Percentiles rank a stretch among this genome's conserved stretches.
These are phyloP conservation scores for Acropternis orthonyx DNA, from an alignment of 2,797 vertebrate species.

Conservation along the genomic window DNA sequence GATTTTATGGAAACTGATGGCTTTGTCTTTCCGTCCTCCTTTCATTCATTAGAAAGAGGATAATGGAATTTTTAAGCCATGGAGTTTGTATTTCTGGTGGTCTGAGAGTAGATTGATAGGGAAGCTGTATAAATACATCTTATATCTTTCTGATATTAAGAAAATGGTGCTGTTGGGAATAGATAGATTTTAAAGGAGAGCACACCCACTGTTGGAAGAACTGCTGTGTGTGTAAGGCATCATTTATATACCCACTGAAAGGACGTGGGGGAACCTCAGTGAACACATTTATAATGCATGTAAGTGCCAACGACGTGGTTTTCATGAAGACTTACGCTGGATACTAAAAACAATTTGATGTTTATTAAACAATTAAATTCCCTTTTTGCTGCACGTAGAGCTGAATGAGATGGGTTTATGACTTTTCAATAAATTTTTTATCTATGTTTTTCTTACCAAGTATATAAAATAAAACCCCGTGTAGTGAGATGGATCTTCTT, in stretches of 20 bases:
- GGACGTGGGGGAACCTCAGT: background rate
- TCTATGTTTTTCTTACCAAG: background rate
- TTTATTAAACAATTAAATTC: conserved; percentile 55
- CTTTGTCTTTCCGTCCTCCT: conserved; percentile 50
- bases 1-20: conserved; percentile 63
- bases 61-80: conserved; percentile 65
- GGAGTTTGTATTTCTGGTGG: conserved; percentile 55
- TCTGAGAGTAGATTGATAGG: conserved; percentile 58
- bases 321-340: conserved; percentile 18
- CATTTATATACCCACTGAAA: conserved; percentile 12
- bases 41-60: conserved; percentile 58
- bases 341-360: conserved; percentile 22
- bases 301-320: conserved; percentile 19
- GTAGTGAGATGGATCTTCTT: background rate
- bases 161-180: conserved; percentile 55
- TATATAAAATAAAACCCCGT: conserved; percentile 23
- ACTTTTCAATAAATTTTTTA: conserved; percentile 30
- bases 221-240: background rate
- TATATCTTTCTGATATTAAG: conserved; percentile 53
- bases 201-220: background rate
- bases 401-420: conserved; percentile 31
- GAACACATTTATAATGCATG: background rate
- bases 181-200: conserved; percentile 37
- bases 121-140: conserved; percentile 60
- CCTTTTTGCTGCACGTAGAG: background rate